A percentile compares a stretch with the other conserved stretches of the same genome.
These are phyloP conservation scores for Chrysotoxum bicinctum DNA, from an alignment of 2,888 invertebrate genomes.

Conservation along the genomic window DNA sequence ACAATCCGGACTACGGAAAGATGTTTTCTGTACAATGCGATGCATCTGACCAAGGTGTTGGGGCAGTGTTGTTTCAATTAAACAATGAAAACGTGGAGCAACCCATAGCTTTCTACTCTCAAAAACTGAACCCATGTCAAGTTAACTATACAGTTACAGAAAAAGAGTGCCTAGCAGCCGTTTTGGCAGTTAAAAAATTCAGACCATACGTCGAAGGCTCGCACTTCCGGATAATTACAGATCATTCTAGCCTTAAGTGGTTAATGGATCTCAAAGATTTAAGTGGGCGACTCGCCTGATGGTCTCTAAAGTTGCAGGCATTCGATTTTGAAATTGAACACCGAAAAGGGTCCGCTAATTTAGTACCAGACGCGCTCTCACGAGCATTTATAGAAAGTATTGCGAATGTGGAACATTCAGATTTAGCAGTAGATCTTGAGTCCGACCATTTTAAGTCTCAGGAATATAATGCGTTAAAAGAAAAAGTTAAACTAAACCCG, in stretches of 20 bases:
- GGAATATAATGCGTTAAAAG: neutral
- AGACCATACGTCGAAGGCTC: constrained; percentile 53
- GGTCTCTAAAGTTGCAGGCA: constrained; percentile 61
- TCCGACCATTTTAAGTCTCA: neutral
- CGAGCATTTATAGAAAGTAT: constrained; percentile 12
- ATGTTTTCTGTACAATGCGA: no score
- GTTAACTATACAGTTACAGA: constrained; percentile 33
- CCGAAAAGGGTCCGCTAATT: constrained; percentile 74
- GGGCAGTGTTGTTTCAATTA: constrained; percentile 44
- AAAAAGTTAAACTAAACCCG: neutral
- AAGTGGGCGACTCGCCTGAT: constrained; percentile 74
- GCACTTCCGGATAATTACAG: constrained; percentile 67
- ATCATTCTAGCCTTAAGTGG: constrained; percentile 74
- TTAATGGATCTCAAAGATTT: constrained; percentile 70
- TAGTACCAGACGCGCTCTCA: constrained; percentile 66
- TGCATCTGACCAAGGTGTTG: constrained; percentile 2
- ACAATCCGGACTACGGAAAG: neutral
- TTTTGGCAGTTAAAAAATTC: constrained; percentile 37
- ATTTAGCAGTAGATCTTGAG: neutral
- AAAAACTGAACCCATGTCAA: constrained; percentile 55
- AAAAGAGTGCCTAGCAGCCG: constrained; percentile 6
- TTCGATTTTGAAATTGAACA: constrained; percentile 73
- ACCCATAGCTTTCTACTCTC: constrained; percentile 42
- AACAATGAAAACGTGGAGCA: constrained; percentile 28
- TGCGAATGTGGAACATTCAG: neutral